Evolutionary conservation across 2,113 vertebrate species (phyloP).

Genomic region (Alligator sinensis): DNA sequence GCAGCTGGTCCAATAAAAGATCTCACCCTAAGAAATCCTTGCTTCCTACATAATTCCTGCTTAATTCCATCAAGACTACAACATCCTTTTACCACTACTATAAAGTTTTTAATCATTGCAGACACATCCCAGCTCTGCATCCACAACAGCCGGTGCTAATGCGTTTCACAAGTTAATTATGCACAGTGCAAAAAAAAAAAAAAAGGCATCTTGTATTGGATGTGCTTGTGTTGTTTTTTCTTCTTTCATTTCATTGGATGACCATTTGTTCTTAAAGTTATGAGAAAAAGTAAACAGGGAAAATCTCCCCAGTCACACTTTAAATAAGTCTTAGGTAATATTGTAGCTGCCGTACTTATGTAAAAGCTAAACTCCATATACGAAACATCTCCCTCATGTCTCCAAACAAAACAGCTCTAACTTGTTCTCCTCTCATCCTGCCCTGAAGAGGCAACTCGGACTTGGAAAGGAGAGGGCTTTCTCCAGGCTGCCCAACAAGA

Average conservation of each 20-base stretch:
- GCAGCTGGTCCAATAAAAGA: no score
- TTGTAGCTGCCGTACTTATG: not conserved
- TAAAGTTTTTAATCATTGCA: not conserved
- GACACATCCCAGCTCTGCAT: not conserved
- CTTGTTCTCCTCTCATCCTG: not conserved
- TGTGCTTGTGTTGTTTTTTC: accelerated
- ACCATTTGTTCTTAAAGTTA: not conserved
- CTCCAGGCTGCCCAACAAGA: not conserved
- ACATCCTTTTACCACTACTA: no score
- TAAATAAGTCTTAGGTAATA: not conserved
- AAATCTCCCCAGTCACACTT: not conserved
- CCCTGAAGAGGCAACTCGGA: accelerated
- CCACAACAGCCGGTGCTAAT: not conserved
- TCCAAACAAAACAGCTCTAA: not conserved
- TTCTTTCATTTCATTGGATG: not conserved
- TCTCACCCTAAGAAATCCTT: no score
- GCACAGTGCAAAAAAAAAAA: accelerated
- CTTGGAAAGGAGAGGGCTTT: accelerated
- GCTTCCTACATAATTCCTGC: no score
- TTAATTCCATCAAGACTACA: no score
- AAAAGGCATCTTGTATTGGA: not conserved
- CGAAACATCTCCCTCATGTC: not conserved
- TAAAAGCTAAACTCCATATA: not conserved
- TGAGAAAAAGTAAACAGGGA: not conserved
- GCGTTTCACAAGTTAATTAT: not conserved